Evolutionary conservation across 2,797 vertebrate species (phyloP).

Genomic region (Syncerus caffer): DNA sequence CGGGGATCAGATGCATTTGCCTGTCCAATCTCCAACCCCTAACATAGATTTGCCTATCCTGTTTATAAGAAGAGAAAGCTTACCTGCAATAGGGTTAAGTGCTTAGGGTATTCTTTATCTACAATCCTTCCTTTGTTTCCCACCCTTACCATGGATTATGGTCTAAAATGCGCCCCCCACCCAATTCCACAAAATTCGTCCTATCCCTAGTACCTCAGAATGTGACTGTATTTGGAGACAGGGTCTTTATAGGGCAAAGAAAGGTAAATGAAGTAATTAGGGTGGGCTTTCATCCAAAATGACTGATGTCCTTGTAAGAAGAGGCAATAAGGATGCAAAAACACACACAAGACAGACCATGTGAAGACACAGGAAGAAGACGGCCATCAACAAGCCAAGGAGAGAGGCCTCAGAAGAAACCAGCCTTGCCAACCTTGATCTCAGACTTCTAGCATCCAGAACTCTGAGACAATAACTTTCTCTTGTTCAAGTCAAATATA

Average conservation of each 20-base stretch:
- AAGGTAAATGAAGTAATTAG: not conserved
- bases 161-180: not conserved
- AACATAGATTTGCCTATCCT: not conserved
- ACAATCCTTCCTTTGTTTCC: not conserved
- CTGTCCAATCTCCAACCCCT: not conserved
- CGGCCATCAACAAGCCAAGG: not conserved
- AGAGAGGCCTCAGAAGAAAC: not conserved
- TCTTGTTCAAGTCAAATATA: not conserved
- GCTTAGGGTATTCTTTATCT: not conserved
- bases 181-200: not conserved
- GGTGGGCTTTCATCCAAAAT: not conserved
- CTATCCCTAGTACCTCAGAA: not conserved
- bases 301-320: not conserved
- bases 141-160: not conserved
- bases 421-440: not conserved
- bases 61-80: not conserved
- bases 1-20: not conserved
- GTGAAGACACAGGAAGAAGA: not conserved
- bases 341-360: not conserved
- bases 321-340: not conserved
- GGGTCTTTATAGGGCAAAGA: not conserved
- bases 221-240: not conserved
- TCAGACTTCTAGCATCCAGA: not conserved
- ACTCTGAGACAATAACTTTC: not conserved
- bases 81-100: not conserved